Evolutionary conservation across 2,888 invertebrate genomes (phyloP).

Genomic region (Yponomeuta sedellus): DNA sequence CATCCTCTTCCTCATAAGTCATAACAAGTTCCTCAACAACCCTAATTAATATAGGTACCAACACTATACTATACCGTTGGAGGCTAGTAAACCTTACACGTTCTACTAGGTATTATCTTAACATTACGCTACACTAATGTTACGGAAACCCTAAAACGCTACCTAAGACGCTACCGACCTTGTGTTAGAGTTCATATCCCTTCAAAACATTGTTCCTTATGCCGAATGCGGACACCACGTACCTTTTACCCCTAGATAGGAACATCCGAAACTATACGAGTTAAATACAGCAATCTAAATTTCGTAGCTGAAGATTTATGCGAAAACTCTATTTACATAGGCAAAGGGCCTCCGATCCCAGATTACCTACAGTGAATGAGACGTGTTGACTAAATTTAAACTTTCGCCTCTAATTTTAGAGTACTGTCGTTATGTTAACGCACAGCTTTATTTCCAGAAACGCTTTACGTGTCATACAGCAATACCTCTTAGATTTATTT

Average conservation of each 20-base stretch:
- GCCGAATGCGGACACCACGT: not conserved
- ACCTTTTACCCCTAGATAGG: not conserved
- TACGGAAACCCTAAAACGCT: not conserved
- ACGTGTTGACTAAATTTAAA: not conserved
- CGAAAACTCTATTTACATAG: slow-evolving; percentile 7
- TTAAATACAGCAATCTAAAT: not conserved
- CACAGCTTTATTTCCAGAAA: not conserved
- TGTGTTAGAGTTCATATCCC: not conserved
- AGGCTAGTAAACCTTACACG: not conserved
- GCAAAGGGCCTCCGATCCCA: not conserved
- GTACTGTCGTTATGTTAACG: not conserved
- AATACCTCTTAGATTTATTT: not conserved
- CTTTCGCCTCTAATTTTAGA: not conserved
- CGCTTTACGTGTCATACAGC: not conserved
- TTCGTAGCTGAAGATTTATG: not conserved
- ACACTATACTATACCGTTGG: not conserved
- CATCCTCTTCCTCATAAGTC: too few species aligned
- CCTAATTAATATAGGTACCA: too few species aligned
- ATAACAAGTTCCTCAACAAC: too few species aligned
- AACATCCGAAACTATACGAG: slow-evolving; percentile 1
- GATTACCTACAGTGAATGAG: not conserved
- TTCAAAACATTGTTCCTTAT: not conserved
- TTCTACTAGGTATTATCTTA: not conserved
- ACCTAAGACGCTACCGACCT: not conserved
- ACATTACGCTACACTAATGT: not conserved